phyloP scores from a whole-genome alignment of 1,140 invertebrate species.

The Hyposmocoma kahamanoa region DNA sequence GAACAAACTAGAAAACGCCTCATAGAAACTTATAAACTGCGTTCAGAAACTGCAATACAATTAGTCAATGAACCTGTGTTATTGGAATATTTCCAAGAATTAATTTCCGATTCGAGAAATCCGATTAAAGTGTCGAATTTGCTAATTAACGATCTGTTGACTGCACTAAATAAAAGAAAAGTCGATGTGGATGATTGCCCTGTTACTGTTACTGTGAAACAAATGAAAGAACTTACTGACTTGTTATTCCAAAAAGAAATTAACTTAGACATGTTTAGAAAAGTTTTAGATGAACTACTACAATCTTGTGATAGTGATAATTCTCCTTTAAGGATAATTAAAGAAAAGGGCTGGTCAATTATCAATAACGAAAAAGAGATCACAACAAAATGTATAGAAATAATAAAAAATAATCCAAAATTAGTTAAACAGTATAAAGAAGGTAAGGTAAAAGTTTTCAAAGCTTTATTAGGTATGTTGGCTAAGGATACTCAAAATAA shows the following conservation, averaged over 20 bases:
- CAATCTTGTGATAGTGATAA: constrained; percentile 44
- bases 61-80: constrained; percentile 79
- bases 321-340: constrained; percentile 73
- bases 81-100: constrained; percentile 76
- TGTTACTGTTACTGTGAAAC: constrained; percentile 57
- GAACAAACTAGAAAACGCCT: constrained; percentile 74
- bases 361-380: constrained; percentile 78
- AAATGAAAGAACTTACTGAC: constrained; percentile 77
- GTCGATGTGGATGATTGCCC: constrained; percentile 74
- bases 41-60: constrained; percentile 74
- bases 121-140: constrained; percentile 78
- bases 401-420: constrained; percentile 80
- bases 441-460: constrained; percentile 82
- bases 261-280: constrained; percentile 75
- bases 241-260: constrained; percentile 75
- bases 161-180: constrained; percentile 78
- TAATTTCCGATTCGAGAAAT: constrained; percentile 72
- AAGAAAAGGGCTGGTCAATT: constrained; percentile 77
- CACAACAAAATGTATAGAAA: constrained; percentile 75
- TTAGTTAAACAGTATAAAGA: constrained; percentile 78
- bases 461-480: constrained; percentile 76
- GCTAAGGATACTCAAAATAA: constrained; percentile 75
- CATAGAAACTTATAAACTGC: constrained; percentile 74
- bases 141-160: constrained; percentile 78
- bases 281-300: constrained; percentile 74